Base-by-base conservation (phyloP, 1,140 invertebrate genomes). In the Bradysia coprophila region DNA sequence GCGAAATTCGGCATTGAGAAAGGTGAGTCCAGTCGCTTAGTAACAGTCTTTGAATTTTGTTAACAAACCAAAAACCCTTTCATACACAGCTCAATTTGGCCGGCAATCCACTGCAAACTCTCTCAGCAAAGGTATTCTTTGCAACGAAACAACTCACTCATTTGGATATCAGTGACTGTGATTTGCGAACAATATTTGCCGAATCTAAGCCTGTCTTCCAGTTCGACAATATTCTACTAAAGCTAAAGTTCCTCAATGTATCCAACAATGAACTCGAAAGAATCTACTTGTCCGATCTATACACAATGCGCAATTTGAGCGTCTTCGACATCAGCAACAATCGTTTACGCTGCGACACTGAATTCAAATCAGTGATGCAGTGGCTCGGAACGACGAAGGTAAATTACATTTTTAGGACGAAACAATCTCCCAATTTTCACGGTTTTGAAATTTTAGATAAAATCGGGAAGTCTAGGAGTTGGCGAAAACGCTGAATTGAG, bases 41-140 rank as follows among this genome's bases (percentile, higher is more conserved):
- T n/a, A n/a, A n/a, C n/a, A n/a, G n/a, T n/a, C n/a, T n/a, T n/a
- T n/a, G n/a, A n/a, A n/a, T n/a, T n/a, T n/a, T n/a, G n/a, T n/a
- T n/a, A n/a, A n/a, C n/a, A n/a, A n/a, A n/a, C n/a, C n/a, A n/a
- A n/a, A n/a, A n/a, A n/a, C n/a, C n/a, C n/a, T n/a, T n/a, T 28
- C 19, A 23, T 31, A 38, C 37, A 13, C 23, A 43, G 56, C 50
- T 84, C 2, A 76, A 69, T 52, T 62, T 85, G 32, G 73, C 77
- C 45, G 72, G 73, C 8, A 85, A 85, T 54, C 71, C 73, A 4
- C 57, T 85, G 32, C 67, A 64, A 45, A 63, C 68, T 11, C 51
- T 85, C 1, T 73, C 78, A 33, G 66, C 73, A 1, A 67, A 73
- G 23, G 62, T 76, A 2, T 82, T 83, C 54, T 42, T 70, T n/a